A percentile compares a stretch with the other conserved stretches of the same genome.
These are phyloP conservation scores for Drosophila pseudotakahashii DNA, from an alignment of 2,888 invertebrate species.

Conservation along the genomic window DNA sequence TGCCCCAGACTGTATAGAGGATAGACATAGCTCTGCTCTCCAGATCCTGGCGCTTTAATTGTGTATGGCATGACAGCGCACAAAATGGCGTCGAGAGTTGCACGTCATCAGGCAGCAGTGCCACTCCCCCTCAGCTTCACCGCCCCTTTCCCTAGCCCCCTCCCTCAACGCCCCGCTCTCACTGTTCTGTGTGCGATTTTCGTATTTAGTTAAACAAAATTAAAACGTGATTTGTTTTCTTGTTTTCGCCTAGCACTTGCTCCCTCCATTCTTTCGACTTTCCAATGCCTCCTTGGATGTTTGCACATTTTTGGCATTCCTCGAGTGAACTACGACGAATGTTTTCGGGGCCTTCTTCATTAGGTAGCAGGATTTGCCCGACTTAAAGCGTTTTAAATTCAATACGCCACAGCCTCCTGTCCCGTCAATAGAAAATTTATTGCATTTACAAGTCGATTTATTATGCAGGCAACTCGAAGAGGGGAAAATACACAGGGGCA, in stretches of 20 bases:
- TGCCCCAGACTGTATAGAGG: conserved; percentile 9
- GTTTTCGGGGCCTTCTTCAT: conserved; percentile 60
- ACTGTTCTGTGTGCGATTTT: conserved; percentile 69
- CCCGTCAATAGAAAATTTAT: conserved; percentile 71
- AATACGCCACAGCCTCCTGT: conserved; percentile 47
- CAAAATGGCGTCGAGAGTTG: conserved; percentile 77
- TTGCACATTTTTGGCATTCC: conserved; percentile 69
- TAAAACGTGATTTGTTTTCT: conserved; percentile 83
- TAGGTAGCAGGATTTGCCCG: conserved; percentile 55
- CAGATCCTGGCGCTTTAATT: conserved; percentile 73
- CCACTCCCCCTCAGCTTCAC: conserved; percentile 9
- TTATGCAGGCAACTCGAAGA: conserved; percentile 61
- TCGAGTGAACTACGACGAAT: conserved; percentile 37
- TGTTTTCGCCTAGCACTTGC: conserved; percentile 74
- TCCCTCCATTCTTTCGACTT: conserved; percentile 19
- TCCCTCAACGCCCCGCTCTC: not conserved
- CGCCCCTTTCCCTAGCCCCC: not conserved
- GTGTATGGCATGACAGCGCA: conserved; percentile 79
- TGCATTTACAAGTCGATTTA: conserved; percentile 79
- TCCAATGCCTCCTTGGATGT: conserved; percentile 44
- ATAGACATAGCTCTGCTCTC: conserved; percentile 45
- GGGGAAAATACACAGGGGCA: conserved; percentile 6
- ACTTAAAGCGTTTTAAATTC: conserved; percentile 69
- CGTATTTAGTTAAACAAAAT: conserved; percentile 82
- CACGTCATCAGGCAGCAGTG: conserved; percentile 69